Conservation (phyloP, 1,140 invertebrate species). For the Trachymyrmex cornetzi region DNA sequence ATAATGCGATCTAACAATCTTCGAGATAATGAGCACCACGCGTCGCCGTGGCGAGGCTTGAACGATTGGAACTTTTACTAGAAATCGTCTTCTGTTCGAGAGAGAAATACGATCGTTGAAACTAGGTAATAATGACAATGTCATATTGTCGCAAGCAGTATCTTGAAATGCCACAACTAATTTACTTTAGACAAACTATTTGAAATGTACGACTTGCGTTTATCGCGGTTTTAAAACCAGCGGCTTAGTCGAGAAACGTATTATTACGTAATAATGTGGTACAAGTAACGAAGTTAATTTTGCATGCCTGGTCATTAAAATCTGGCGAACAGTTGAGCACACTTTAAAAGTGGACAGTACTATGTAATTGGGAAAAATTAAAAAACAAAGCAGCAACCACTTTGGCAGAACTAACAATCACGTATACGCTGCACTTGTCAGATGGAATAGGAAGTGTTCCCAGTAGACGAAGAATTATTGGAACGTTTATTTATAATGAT, state of each 20-base stretch:
- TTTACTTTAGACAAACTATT: not conserved
- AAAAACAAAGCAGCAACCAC: constrained; percentile 68
- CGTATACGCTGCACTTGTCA: constrained; percentile 4
- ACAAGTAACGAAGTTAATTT: constrained; percentile 75
- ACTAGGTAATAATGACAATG: not conserved
- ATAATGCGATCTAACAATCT: constrained; percentile 66
- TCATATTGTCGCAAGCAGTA: not conserved
- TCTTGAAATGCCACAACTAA: not conserved
- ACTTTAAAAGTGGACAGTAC: constrained; percentile 46
- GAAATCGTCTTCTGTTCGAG: constrained; percentile 9
- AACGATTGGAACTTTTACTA: not conserved
- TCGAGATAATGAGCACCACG: constrained; percentile 30
- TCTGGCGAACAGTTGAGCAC: constrained; percentile 67
- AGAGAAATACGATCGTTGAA: not conserved
- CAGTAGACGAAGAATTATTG: constrained; percentile 26
- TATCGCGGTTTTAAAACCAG: constrained; percentile 31
- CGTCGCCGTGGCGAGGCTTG: not conserved
- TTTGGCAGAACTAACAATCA: constrained; percentile 65
- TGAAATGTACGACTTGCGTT: not conserved
- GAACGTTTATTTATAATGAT: constrained; percentile 52
- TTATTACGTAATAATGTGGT: constrained; percentile 57
- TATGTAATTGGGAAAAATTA: constrained; percentile 75
- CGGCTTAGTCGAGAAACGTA: constrained; percentile 19
- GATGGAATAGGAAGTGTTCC: not conserved
- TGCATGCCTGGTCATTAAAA: constrained; percentile 72